Base-by-base conservation (phyloP, 2,888 invertebrate species). In the Rotaria sp. region DNA sequence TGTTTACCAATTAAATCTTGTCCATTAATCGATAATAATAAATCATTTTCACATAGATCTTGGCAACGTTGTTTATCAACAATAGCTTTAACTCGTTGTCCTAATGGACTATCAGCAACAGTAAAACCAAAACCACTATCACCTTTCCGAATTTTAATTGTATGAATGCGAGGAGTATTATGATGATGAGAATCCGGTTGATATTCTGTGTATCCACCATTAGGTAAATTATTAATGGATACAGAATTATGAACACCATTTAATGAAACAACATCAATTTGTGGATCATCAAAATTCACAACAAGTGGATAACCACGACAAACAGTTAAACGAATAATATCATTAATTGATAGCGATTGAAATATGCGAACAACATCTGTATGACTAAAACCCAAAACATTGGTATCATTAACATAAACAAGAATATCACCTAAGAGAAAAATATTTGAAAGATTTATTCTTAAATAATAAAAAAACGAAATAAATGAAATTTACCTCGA, bases 91-190 rank as follows among this genome's bases (percentile, higher is more conserved):
- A 94, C 93, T 55, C 85, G 85, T 86, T 88, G 88, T 45, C 80
- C 80, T n/a, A 45, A 8, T 24, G 45, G 80, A 80, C 80, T 96
- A 90, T 99, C 98, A 0, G 98, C 97, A 89, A 99, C 97, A 80
- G 98, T 99, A 91, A 99, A 99, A 0, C 99, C 99, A 91, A 99
- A 99, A 0, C 99, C 98, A 91, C 95, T 94, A 41, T 94, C 93
- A 7, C 97, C 97, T 89, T 96, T 94, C 30, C 80, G 80, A 15
- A 80, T 80, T 80, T 41, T 45, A n/a, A 80, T 45, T 80, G 41
- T 26, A 80, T 45, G n/a, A 21, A 80, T 8, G 21, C 45, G 80
- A 45, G 41, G 26, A 41, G 41, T 4, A 24, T 10, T 30, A 24
- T 67, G 15, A 18, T 3, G 13, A 45, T 45, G 24, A 11, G 26